Evolutionary conservation across 2,888 invertebrate species (phyloP).

Genomic region (Hyalella azteca): DNA sequence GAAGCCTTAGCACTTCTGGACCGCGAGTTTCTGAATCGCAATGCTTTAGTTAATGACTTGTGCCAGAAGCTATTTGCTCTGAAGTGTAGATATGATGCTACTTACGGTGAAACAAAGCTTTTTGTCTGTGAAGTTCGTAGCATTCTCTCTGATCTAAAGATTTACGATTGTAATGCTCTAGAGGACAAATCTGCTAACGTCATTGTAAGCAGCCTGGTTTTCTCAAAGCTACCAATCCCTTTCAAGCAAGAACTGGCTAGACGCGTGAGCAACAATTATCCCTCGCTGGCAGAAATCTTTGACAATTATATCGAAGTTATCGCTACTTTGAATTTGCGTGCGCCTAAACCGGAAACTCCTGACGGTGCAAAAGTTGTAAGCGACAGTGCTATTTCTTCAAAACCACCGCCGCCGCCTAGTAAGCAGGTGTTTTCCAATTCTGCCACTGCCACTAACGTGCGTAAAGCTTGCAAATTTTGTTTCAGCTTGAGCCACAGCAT

Average conservation of each 20-base stretch:
- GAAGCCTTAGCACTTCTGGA: background rate
- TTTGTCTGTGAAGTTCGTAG: background rate
- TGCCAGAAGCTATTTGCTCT: background rate
- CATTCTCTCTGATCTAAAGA: background rate
- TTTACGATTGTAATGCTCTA: background rate
- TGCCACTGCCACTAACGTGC: background rate
- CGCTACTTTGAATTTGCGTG: background rate
- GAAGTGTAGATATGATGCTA: background rate
- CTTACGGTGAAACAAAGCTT: background rate
- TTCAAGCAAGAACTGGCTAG: background rate
- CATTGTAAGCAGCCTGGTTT: background rate
- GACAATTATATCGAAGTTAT: background rate
- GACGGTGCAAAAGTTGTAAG: background rate
- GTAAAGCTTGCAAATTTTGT: background rate
- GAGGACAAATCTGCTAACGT: background rate
- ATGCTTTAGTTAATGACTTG: background rate
- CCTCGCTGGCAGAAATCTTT: background rate
- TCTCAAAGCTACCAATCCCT: background rate
- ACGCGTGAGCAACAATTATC: background rate
- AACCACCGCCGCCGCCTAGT: background rate
- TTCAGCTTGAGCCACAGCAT: background rate
- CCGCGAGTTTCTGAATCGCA: background rate
- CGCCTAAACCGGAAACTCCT: background rate
- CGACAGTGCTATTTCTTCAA: background rate
- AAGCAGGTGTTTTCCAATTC: background rate